These are phyloP conservation scores for Candidula unifasciata DNA, from an alignment of 2,888 invertebrate species.

Conservation along the genomic window DNA sequence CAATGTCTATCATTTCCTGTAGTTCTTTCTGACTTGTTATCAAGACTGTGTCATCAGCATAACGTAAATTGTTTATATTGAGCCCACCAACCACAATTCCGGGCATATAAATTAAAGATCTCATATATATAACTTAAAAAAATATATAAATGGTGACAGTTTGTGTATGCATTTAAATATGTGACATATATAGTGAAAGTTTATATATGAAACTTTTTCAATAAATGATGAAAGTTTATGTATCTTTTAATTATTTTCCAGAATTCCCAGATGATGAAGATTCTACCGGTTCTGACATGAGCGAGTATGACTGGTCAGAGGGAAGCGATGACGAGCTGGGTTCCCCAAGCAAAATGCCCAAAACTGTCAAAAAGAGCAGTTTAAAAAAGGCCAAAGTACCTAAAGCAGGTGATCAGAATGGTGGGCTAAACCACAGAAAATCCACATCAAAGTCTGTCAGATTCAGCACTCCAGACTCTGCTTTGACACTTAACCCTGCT, in stretches of 20 bases:
- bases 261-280: slow-evolving; percentile 89
- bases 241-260: slow-evolving; percentile 57
- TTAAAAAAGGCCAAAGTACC: slow-evolving; percentile 24
- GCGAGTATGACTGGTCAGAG: slow-evolving; percentile 86
- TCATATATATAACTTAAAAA: no score
- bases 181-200: no score
- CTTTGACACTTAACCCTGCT: neutral
- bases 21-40: no score
- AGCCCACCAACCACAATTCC: no score
- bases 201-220: no score
- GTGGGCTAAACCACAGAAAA: neutral
- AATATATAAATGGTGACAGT: no score
- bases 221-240: no score
- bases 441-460: slow-evolving; percentile 18
- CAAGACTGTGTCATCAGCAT: no score
- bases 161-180: no score
- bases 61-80: no score
- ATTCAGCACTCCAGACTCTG: slow-evolving; percentile 21
- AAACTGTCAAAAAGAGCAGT: slow-evolving; percentile 42
- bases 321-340: slow-evolving; percentile 65
- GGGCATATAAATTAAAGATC: no score
- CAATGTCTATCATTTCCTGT: no score
- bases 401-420: neutral
- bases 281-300: slow-evolving; percentile 85
- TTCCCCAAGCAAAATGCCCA: slow-evolving; percentile 56